Evolutionary conservation across 2,797 vertebrate species (phyloP), one percentile per base, ranked within the genome.

Genomic region (Hafferia zeledoni): DNA sequence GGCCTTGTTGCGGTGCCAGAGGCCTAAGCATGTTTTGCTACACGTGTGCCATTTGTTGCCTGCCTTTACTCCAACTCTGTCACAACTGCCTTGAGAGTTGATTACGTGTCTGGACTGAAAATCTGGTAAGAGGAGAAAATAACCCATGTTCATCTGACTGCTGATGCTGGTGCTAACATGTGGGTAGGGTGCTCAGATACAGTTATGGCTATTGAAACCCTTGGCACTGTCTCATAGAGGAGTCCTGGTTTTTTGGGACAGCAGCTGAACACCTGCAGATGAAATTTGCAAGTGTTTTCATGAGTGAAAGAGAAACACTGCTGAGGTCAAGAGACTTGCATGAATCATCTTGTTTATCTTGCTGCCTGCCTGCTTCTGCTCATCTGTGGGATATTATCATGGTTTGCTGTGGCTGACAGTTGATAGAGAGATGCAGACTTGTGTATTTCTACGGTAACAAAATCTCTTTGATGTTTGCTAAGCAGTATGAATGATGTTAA

Each of bases 261-360:
- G 24, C 14, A 52, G 23, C 28, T 44, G 24, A 67, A 44, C 1
- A 1, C 6, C 17, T 44, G 37, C 0, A 0, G 37, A 35, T 15
- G 75, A 39, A 33, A 81, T 72, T 69, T 94, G n/a, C 27, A 72
- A 8, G 13, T 59, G 2, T 12, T 75, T 91, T 83, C 30, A 72
- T 7, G 1, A 82, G 5, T 50, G 39, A 65, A 84, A 64, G 14
- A 71, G 43, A 75, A 76, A 72, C 20, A 18, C 17, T 71, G 18
- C 31, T 71, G 49, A 84, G 25, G 71, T 87, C 59, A 89, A 79
- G 55, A 85, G 30, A 83, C 11, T 0, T 4, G 35, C 23, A n/a
- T 60, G 37, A 89, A 71, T 91, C 41, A 49, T 43, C 46, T 75
- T 70, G 19, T 60, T 83, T 67, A 30, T 37, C 23, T 83, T 80